These are phyloP conservation scores for Notodonta dromedarius DNA, from an alignment of 2,888 invertebrate genomes.

Conservation along the genomic window DNA sequence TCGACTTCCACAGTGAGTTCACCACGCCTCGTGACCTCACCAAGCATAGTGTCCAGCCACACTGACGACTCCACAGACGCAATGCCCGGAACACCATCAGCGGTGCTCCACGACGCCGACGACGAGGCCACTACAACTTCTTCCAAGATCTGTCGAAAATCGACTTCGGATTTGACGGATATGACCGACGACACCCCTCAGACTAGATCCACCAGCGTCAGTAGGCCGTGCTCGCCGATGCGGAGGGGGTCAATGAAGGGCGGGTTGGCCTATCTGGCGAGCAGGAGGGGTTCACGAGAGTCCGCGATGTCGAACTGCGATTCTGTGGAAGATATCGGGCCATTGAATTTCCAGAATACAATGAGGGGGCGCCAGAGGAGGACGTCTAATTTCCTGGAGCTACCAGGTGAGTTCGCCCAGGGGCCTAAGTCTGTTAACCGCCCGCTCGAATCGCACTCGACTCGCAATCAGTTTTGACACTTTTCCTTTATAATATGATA, in stretches of 20 bases:
- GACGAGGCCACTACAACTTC: slow-evolving; percentile 77
- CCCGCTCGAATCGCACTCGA: no score
- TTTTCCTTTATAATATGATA: no score
- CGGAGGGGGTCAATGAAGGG: slow-evolving; percentile 88
- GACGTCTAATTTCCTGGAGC: slow-evolving; percentile 93
- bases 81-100: slow-evolving; percentile 72
- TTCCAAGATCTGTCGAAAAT: slow-evolving; percentile 86
- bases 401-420: slow-evolving; percentile 87
- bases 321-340: slow-evolving; percentile 89
- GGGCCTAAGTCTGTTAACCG: no score
- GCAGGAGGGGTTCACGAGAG: slow-evolving; percentile 92
- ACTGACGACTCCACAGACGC: slow-evolving; percentile 77
- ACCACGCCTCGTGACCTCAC: slow-evolving; percentile 71
- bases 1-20: slow-evolving; percentile 78
- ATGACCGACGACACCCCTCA: slow-evolving; percentile 84
- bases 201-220: slow-evolving; percentile 85
- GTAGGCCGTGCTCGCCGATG: slow-evolving; percentile 86
- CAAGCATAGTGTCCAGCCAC: slow-evolving; percentile 79
- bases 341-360: slow-evolving; percentile 91
- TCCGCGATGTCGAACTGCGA: slow-evolving; percentile 89
- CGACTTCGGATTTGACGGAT: slow-evolving; percentile 90
- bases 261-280: slow-evolving; percentile 92
- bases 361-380: slow-evolving; percentile 90
- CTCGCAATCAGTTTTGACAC: no score
- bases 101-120: slow-evolving; percentile 69